Conservation (phyloP, 2,888 invertebrate species). For the Aelia acuminata region DNA sequence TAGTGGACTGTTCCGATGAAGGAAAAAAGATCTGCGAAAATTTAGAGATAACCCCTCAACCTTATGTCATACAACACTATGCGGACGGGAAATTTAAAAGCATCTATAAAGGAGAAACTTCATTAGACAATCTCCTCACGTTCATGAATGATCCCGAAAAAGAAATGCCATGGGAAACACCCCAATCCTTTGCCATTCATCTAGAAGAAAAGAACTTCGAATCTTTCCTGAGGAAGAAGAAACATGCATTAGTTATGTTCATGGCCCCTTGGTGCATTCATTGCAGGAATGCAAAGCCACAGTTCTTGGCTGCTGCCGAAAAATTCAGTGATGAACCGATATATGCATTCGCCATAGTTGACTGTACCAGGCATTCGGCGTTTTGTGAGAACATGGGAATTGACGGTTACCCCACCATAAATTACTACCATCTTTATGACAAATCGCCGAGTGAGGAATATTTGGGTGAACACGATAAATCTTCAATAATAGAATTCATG, state of each 20-base stretch:
- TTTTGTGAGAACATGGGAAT: conserved; percentile 81
- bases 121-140: conserved; percentile 79
- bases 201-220: conserved; percentile 81
- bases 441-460: conserved; percentile 69
- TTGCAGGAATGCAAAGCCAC: conserved; percentile 89
- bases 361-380: conserved; percentile 78
- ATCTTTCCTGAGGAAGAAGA: conserved; percentile 83
- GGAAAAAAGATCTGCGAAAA: neutral
- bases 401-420: conserved; percentile 87
- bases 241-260: conserved; percentile 90
- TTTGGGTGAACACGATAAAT: neutral
- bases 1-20: conserved; percentile 38
- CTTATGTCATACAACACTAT: neutral
- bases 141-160: conserved; percentile 89
- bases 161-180: conserved; percentile 83
- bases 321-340: conserved; percentile 82
- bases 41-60: neutral
- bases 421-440: conserved; percentile 87
- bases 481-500: neutral
- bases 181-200: conserved; percentile 82
- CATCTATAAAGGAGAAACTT: conserved; percentile 88
- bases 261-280: conserved; percentile 96
- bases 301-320: conserved; percentile 82
- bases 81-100: conserved; percentile 79
- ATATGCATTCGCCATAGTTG: conserved; percentile 85